A percentile compares a stretch with the other conserved stretches of the same genome.
These are phyloP conservation scores for Corvus moneduloides DNA, from an alignment of 2,113 vertebrate species.

Conservation along the genomic window DNA sequence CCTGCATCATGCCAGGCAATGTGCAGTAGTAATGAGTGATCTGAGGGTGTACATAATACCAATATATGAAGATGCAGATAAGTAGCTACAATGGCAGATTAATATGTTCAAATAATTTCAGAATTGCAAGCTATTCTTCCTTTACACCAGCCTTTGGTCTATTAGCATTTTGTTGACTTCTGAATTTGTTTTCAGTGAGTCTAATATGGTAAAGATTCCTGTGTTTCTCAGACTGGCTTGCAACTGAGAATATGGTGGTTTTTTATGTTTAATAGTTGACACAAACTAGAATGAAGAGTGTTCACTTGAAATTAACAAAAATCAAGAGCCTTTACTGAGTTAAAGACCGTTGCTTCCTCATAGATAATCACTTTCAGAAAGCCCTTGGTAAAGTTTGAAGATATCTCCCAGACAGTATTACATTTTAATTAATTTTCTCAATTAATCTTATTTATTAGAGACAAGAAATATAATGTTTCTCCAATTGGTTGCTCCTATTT, in stretches of 20 bases:
- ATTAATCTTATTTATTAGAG: neutral
- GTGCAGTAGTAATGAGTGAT: neutral
- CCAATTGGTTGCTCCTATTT: neutral
- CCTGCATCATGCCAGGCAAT: neutral
- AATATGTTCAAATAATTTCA: neutral
- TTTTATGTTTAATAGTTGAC: neutral
- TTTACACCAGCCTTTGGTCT: neutral
- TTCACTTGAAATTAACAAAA: neutral
- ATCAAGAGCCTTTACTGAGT: neutral
- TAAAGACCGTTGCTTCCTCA: neutral
- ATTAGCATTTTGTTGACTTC: neutral
- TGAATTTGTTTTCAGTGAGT: neutral
- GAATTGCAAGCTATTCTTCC: neutral
- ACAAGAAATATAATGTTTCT: neutral
- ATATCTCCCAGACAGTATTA: neutral
- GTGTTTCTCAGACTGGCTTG: neutral
- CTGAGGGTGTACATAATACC: neutral
- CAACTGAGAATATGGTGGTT: neutral
- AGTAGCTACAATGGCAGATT: neutral
- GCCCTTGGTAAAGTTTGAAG: neutral
- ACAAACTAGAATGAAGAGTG: neutral
- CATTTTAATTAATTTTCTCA: neutral
- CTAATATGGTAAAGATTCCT: neutral
- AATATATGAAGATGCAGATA: neutral
- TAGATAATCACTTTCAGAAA: neutral